Conservation (phyloP, 2,888 invertebrate species). For the Allophyes oxyacanthae region DNA sequence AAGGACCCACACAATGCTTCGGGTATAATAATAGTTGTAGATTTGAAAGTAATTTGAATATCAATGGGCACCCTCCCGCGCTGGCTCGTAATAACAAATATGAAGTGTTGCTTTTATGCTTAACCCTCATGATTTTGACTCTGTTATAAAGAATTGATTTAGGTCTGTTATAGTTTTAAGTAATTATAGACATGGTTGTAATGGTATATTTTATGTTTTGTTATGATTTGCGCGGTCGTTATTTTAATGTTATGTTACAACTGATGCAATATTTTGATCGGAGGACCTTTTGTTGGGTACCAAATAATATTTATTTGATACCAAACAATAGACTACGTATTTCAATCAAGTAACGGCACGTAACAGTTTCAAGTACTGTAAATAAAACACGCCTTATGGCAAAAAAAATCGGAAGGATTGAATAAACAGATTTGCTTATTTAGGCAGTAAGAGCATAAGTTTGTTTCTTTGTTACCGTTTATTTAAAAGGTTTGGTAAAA, state of each 20-base stretch:
- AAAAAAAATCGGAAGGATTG: conserved; percentile 31
- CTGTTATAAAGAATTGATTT: conserved; percentile 80
- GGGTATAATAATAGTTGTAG: conserved; percentile 88
- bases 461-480: conserved; percentile 19
- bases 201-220: conserved; percentile 50
- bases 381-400: not conserved
- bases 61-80: conserved; percentile 87
- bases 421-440: conserved; percentile 38
- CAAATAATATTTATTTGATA: conserved; percentile 7
- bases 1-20: conserved; percentile 84
- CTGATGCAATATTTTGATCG: conserved; percentile 25
- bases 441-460: conserved; percentile 13
- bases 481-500: conserved; percentile 19
- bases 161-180: conserved; percentile 73
- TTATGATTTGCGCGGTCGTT: conserved; percentile 56
- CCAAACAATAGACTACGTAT: too few relatives aligned
- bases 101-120: conserved; percentile 85
- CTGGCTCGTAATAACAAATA: conserved; percentile 86
- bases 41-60: conserved; percentile 89
- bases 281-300: conserved; percentile 15
- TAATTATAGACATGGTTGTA: conserved; percentile 77
- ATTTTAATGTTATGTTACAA: conserved; percentile 51
- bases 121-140: conserved; percentile 85
- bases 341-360: conserved; percentile 1
- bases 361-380: conserved; percentile 5